Base-by-base conservation (phyloP, 2,888 invertebrate genomes). In the Diplolepis rosae region DNA sequence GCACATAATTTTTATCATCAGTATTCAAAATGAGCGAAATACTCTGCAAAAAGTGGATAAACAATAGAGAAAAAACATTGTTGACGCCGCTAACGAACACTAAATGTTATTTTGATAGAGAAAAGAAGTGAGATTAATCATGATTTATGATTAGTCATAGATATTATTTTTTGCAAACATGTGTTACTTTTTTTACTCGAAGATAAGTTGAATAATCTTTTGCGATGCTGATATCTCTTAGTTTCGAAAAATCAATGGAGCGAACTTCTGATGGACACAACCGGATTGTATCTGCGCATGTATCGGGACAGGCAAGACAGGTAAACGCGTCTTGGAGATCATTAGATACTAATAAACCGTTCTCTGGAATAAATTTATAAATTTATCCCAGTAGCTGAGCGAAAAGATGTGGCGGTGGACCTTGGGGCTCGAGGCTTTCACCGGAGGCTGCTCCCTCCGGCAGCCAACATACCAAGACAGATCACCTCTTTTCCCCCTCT, bases 371-470 rank as follows among this genome's bases (percentile, higher is more conserved):
- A 74, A 75, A 76, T 77, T 75, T 76, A 76, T 73, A 67, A 66
- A 65, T 70, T 70, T 65, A 65, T 51, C 68, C 68, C 72, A 68
- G 72, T 75, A 75, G 70, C 68, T 69, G 68, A 74, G 69, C 77
- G 79, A 75, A 76, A 78, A 76, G 70, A 78, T 78, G 77, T 61
- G 70, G 65, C 74, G 74, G 71, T 77, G 82, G 83, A 82, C 81
- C 82, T 84, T 84, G 83, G 78, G 80, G 77, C 78, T 66, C 72
- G 79, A 79, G 80, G 81, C 84, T 85, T 83, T 82, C 84, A 83
- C 82, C 81, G 77, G 78, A 80, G 80, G 77, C 81, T 81, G 45
- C 66, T 28, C 51, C 75, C 69, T 66, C 67, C 61, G 61, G 61
- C 61, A 61, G 61, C 74, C 79, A 73, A 79, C 82, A 83, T 83